Conservation (phyloP, 1,140 invertebrate genomes). For the Wasmannia auropunctata region DNA sequence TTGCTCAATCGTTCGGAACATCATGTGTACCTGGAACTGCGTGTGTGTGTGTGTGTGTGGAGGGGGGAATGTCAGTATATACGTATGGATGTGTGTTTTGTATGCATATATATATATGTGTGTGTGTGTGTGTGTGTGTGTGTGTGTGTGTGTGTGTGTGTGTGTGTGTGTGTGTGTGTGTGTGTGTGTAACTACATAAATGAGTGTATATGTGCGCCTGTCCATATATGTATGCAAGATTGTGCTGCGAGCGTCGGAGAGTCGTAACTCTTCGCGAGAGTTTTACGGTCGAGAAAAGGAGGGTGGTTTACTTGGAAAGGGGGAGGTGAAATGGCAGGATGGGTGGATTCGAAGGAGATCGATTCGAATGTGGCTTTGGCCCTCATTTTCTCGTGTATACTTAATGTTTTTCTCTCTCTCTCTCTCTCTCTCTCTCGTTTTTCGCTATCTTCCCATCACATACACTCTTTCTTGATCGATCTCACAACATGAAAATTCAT, state of each 20-base stretch:
- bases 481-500: constrained; percentile 21
- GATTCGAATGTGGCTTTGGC: constrained; percentile 61
- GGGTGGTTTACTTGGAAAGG: constrained; percentile 24
- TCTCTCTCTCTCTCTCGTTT: not conserved
- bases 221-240: constrained; percentile 21
- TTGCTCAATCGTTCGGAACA: constrained; percentile 75
- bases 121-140: not conserved
- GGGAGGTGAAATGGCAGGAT: not conserved
- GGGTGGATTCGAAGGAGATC: constrained; percentile 66
- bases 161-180: not conserved
- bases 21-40: constrained; percentile 64
- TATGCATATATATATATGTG: too few species aligned
- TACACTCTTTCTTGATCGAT: constrained; percentile 10
- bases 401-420: constrained; percentile 13
- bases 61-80: too few species aligned
- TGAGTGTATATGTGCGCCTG: constrained; percentile 10
- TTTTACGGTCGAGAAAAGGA: constrained; percentile 63
- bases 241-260: constrained; percentile 53
- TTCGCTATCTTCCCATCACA: not conserved
- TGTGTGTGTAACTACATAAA: not conserved
- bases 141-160: constrained; percentile 4
- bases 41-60: constrained; percentile 13
- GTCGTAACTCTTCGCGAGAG: constrained; percentile 60
- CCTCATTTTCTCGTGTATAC: constrained; percentile 57
- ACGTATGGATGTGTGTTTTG: too few species aligned